Base-by-base conservation (phyloP, 2,797 vertebrate species). In the Heliangelus exortis region DNA sequence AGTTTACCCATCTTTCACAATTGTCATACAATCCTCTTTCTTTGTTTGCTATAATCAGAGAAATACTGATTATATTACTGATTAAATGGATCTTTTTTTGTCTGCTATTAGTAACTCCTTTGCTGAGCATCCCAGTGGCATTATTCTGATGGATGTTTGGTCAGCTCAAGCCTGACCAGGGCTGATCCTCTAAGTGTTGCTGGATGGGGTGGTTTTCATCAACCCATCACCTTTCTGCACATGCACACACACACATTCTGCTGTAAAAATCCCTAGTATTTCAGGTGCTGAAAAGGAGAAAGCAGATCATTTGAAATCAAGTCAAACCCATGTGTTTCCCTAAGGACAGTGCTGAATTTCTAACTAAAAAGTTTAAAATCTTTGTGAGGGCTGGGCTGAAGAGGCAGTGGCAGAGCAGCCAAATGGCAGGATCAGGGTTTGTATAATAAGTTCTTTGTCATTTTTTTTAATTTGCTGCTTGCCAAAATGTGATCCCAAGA, bases 41-140 rank as follows among this genome's bases (percentile, higher is more conserved):
- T 93, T 94, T 95, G 54, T 87, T 96, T 91, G 45, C 79, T 89
- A 23, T 79, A 71, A 79, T 93, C 89, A 66, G 72, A 58, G 89
- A 48, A 83, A 75, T 66, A 9, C 29, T n/a, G n/a, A n/a, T n/a
- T n/a, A n/a, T n/a, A 36, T 12, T 57, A 79, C 55, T 95, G 89
- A 79, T 94, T 29, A 36, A 78, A 84, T 78, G 79, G 72, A 18
- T 81, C 87, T 69, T 87, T 76, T 72, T 94, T 78, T 85, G 54
- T 53, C 84, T 93, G 5, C 72, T 85, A 0, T 53, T 77, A 47
- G 33, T 43, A 29, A 51, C n/a, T 91, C 62, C 21, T 55, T 12
- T 65, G 82, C 92, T 74, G 65, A 89, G 67, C 66, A 84, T 74
- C 58, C 28, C 22, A 21, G 53, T 14, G 61, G 4, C 12, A 1